A percentile compares a stretch with the other conserved stretches of the same genome.
Evolutionary conservation across 1,140 invertebrate genomes (phyloP).

Genomic region (Myzus persicae): DNA sequence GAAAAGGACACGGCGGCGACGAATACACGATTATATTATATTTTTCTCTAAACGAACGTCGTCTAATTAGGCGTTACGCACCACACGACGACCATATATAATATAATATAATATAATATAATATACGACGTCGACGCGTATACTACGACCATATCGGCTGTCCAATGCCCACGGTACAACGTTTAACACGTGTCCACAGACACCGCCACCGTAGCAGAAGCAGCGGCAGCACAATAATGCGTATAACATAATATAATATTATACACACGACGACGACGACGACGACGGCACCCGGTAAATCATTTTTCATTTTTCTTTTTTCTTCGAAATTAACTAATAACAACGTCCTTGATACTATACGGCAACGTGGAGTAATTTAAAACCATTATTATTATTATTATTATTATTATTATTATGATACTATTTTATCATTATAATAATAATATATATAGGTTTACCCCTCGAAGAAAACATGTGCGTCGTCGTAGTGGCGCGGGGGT

Average conservation of each 20-base stretch:
- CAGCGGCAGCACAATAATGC: not conserved
- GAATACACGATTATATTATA: conserved; percentile 23
- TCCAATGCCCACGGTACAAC: not conserved
- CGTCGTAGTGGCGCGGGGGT: not conserved
- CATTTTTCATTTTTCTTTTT: conserved; percentile 49
- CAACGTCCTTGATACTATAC: conserved; percentile 43
- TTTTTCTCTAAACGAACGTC: conserved; percentile 55
- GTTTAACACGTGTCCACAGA: conserved; percentile 56
- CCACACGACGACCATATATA: conserved; percentile 22
- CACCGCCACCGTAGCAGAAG: not conserved
- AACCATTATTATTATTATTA: conserved; percentile 44
- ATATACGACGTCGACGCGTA: not conserved
- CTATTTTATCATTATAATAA: conserved; percentile 13
- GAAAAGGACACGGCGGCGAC: not conserved
- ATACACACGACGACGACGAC: not conserved
- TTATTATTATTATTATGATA: conserved; percentile 11
- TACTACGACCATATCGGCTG: not conserved
- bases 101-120: not conserved
- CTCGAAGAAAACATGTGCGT: conserved; percentile 17
- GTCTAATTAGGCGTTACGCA: conserved; percentile 53
- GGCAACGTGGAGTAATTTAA: conserved; percentile 53
- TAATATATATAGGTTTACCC: not conserved
- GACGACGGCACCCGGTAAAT: conserved; percentile 48
- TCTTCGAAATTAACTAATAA: conserved; percentile 51
- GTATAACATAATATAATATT: not conserved